Evolutionary conservation across 2,797 vertebrate species (phyloP), one percentile per base, ranked within the genome.

Genomic region (Silurus aristotelis): DNA sequence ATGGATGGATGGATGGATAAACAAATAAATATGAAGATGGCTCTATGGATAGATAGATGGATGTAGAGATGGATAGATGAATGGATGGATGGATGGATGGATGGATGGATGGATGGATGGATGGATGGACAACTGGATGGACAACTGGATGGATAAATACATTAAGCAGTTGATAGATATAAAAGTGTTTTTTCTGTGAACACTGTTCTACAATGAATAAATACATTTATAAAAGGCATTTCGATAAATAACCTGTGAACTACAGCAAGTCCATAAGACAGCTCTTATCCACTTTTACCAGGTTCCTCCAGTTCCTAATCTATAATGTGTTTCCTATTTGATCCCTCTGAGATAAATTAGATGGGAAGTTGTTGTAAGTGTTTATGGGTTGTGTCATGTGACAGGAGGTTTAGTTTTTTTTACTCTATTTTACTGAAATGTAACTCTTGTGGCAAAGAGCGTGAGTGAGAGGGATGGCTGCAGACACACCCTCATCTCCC

Each of bases 401-500:
- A 75, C 68, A 27, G 61, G 48, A 52, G 46, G n/a, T 75, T 66
- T 56, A 43, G 13, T 17, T 38, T 20, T 68, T 60, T 22, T 58
- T 77, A 3, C 6, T 22, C 14, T 10, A 7, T 48, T 76, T 20
- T 67, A 31, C 31, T 61, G 55, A 55, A n/a, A 43, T 67, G 46
- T 79, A 20, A 78, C 38, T 38, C 38, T 61, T 60, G 56, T 64
- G 60, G 13, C 19, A 43, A 68, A 71, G 84, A 31, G 46, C 66
- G 63, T 13, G 63, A 76, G 20, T 46, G 76, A 48, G n/a, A 46
- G 15, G 70, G 79, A 61, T 19, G 20, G 27, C 55, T 85, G 76
- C 72, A 5, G 84, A 80, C 77, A 89, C 87, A 75, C 83, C 83
- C 83, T 84, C 70, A 17, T 71, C 48, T 81, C 84, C 87, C 87